Evolutionary conservation across 2,888 invertebrate species (phyloP).

Genomic region (Sturmia bella): DNA sequence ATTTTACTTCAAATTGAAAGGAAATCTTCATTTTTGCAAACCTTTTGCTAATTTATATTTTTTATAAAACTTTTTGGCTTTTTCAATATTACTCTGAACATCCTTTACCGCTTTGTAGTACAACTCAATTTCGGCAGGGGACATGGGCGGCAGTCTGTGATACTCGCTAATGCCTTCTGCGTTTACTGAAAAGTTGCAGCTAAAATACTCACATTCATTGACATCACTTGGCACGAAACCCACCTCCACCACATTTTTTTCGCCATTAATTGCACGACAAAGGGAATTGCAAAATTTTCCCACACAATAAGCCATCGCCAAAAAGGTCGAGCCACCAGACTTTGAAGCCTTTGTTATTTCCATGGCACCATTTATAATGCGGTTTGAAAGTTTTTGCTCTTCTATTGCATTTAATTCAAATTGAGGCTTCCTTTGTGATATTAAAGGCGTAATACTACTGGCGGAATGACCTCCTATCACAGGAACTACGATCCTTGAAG

Average conservation of each 20-base stretch:
- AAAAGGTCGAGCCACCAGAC: slow-evolving; percentile 97
- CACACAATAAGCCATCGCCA: slow-evolving; percentile 98
- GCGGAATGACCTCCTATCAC: slow-evolving; percentile 99
- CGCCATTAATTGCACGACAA: slow-evolving; percentile 87
- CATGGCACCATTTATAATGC: slow-evolving; percentile 98
- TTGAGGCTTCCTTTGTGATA: slow-evolving; percentile 93
- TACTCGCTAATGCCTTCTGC: slow-evolving; percentile 26
- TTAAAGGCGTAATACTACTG: slow-evolving; percentile 96
- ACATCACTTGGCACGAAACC: slow-evolving; percentile 37
- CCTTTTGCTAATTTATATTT: slow-evolving; percentile 5
- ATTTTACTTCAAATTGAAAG: too few species aligned
- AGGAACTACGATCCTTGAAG: slow-evolving; percentile 89
- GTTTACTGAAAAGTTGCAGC: slow-evolving; percentile 32
- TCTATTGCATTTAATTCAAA: slow-evolving; percentile 85
- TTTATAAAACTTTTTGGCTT: slow-evolving; percentile 16
- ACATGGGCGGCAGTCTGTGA: slow-evolving; percentile 34
- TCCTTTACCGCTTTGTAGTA: slow-evolving; percentile 36
- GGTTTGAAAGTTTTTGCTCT: slow-evolving; percentile 73
- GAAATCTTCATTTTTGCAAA: too few species aligned
- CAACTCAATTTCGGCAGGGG: slow-evolving; percentile 22
- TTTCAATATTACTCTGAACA: slow-evolving; percentile 13
- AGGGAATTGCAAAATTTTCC: slow-evolving; percentile 92
- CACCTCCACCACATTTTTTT: slow-evolving; percentile 29
- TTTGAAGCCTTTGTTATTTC: slow-evolving; percentile 95
- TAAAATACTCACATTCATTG: slow-evolving; percentile 45